phyloP scores from a whole-genome alignment of 2,113 vertebrate species.

The Seriola rivoliana region DNA sequence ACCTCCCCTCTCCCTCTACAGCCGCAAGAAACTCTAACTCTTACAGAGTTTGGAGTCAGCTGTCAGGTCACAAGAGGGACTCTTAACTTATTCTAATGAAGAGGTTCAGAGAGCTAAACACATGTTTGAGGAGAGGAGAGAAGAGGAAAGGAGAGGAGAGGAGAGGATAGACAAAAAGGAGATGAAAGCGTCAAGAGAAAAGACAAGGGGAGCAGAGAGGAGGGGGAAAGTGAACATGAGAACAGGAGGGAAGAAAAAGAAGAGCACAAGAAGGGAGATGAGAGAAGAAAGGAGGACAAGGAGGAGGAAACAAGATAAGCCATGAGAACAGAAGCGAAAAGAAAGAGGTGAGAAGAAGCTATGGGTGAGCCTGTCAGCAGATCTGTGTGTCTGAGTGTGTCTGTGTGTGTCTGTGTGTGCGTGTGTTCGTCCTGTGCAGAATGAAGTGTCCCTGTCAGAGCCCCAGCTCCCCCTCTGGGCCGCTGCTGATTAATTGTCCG shows the following conservation, averaged over 20 bases:
- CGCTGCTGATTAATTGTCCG: conserved; percentile 84
- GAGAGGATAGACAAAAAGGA: not conserved
- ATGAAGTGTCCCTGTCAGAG: conserved; percentile 83
- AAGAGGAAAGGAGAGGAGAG: conserved; percentile 1
- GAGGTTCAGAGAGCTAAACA: conserved; percentile 28
- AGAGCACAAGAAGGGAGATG: not conserved
- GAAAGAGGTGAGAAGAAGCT: conserved; percentile 43
- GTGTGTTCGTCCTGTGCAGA: conserved; percentile 71
- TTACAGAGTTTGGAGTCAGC: conserved; percentile 48
- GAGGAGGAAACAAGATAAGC: conserved; percentile 22
- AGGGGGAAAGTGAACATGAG: not conserved
- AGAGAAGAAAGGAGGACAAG: conserved; percentile 28
- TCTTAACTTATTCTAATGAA: conserved; percentile 48
- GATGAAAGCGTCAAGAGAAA: not conserved
- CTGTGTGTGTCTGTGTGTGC: conserved; percentile 61
- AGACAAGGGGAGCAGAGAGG: not conserved
- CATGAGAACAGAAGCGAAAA: conserved; percentile 35
- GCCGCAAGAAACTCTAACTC: conserved; percentile 35
- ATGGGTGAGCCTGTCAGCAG: conserved; percentile 62
- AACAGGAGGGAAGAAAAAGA: not conserved
- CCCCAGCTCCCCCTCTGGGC: conserved; percentile 76
- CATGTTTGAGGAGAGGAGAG: conserved; percentile 29
- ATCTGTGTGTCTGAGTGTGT: conserved; percentile 41
- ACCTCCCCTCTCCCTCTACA: conserved; percentile 24
- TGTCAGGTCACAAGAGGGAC: conserved; percentile 57